A percentile compares a stretch with the other conserved stretches of the same genome.
Conservation (phyloP, 2,113 vertebrate species). For the Eretmochelys imbricata region DNA sequence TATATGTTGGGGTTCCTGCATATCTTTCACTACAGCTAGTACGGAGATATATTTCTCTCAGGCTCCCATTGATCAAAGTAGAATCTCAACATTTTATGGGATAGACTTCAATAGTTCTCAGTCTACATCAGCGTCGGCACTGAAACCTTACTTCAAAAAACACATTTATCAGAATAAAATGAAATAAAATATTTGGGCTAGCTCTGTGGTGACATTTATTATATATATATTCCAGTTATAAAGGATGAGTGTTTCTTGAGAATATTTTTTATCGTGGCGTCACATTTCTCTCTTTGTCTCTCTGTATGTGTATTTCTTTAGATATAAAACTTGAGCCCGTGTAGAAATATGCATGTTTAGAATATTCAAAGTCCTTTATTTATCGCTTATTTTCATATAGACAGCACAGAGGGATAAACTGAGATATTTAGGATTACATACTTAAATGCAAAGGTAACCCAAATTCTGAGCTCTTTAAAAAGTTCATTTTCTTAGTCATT, state of each 20-base stretch:
- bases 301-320: neutral
- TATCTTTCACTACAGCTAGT: rapidly evolving
- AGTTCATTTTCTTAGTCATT: neutral
- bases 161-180: neutral
- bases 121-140: neutral
- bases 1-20: neutral
- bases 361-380: neutral
- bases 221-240: neutral
- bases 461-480: neutral
- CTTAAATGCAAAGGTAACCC: neutral
- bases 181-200: neutral
- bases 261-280: neutral
- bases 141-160: neutral
- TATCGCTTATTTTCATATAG: neutral
- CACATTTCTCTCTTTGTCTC: neutral
- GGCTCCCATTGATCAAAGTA: constrained; percentile 66
- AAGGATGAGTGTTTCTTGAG: neutral
- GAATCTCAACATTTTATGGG: constrained; percentile 66
- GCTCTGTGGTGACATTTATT: neutral
- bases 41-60: constrained; percentile 10
- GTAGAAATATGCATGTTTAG: neutral
- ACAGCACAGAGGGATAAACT: neutral
- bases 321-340: rapidly evolving
- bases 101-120: constrained; percentile 64
- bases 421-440: neutral